Percentiles rank a stretch among this genome's conserved stretches.
Conservation (phyloP, 2,888 invertebrate species). For the Beris chalybata region DNA sequence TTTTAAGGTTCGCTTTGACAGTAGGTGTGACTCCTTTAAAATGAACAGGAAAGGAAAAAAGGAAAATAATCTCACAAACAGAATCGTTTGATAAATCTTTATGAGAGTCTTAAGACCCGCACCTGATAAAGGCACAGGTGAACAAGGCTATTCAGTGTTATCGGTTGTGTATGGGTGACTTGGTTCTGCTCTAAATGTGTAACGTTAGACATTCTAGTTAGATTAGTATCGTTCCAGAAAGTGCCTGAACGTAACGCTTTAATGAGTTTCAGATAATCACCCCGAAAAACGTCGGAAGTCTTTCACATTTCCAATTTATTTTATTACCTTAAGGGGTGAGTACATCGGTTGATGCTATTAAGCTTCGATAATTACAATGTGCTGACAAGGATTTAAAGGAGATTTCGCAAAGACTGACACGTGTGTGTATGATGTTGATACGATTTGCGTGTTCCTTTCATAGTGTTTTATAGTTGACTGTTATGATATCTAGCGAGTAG, state of each 20-base stretch:
- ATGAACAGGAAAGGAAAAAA: constrained; percentile 1
- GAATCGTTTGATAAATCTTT: constrained; percentile 26
- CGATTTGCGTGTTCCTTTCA: too few species aligned
- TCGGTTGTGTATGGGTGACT: background rate
- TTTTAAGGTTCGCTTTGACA: background rate
- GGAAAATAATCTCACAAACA: background rate
- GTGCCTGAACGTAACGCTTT: background rate
- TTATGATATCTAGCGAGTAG: too few species aligned
- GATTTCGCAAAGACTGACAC: too few species aligned
- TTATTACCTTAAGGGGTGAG: too few species aligned
- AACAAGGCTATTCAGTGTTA: background rate
- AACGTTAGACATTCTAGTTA: background rate
- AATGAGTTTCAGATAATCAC: constrained; percentile 23
- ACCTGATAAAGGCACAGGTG: background rate
- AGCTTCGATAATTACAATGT: too few species aligned
- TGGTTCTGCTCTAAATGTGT: background rate
- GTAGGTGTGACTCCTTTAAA: background rate
- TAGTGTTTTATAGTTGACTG: too few species aligned
- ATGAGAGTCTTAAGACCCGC: background rate
- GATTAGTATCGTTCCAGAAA: constrained; percentile 19
- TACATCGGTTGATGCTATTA: too few species aligned
- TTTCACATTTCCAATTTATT: too few species aligned
- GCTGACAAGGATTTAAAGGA: too few species aligned
- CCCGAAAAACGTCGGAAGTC: too few species aligned
- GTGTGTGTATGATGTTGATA: too few species aligned